These are phyloP conservation scores for Spodoptera picta DNA, from an alignment of 2,888 invertebrate species.

Conservation along the genomic window DNA sequence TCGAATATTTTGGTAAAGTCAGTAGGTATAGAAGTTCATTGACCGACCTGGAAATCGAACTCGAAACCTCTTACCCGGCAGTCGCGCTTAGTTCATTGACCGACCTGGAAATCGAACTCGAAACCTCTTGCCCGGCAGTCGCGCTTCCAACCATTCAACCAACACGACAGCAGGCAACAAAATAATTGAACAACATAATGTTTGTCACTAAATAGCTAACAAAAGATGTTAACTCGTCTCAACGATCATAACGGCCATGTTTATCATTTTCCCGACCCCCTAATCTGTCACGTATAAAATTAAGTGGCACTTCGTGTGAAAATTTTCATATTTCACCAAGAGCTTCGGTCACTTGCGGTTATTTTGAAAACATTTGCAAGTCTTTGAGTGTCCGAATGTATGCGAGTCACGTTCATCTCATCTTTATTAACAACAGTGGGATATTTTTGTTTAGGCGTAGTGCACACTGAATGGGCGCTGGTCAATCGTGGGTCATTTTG, in stretches of 20 bases:
- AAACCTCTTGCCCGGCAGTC: no score
- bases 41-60: no score
- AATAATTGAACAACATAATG: no score
- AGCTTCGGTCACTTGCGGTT: conserved; percentile 61
- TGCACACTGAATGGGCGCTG: no score
- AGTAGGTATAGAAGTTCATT: no score
- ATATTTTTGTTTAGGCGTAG: conserved; percentile 61
- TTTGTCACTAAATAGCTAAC: background rate
- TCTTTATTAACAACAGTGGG: conserved; percentile 76
- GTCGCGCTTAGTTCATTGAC: no score
- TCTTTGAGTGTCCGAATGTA: conserved; percentile 69
- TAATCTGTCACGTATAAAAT: conserved; percentile 73
- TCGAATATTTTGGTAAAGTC: no score
- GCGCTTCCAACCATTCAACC: no score
- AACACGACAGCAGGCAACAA: no score
- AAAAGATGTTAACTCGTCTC: conserved; percentile 12
- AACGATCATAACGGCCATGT: conserved; percentile 24
- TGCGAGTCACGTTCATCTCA: conserved; percentile 74
- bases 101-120: no score
- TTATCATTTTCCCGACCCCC: conserved; percentile 37
- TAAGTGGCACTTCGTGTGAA: conserved; percentile 66
- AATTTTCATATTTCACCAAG: conserved; percentile 60
- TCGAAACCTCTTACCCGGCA: no score
- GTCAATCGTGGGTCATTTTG: no score
- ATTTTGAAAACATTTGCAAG: conserved; percentile 74